A percentile compares a stretch with the other conserved stretches of the same genome.
Evolutionary conservation across 2,113 vertebrate species (phyloP).

Genomic region (Dipodomys stephensi): DNA sequence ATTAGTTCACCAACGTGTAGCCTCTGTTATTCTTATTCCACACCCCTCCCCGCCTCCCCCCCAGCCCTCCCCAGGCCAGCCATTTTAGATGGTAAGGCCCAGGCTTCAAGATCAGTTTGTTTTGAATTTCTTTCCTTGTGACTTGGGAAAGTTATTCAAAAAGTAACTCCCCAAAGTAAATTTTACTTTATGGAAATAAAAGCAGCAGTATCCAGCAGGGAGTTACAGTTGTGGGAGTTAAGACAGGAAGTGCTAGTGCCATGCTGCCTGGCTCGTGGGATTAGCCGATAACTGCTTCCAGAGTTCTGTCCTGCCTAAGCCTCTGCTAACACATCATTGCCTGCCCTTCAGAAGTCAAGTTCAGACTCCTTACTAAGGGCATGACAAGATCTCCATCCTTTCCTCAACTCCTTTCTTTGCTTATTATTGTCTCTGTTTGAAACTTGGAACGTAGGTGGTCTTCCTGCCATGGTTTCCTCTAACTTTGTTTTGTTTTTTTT

Average conservation of each 20-base stretch:
- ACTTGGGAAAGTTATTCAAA: not conserved
- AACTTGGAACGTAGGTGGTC: no score
- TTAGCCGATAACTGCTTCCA: not conserved
- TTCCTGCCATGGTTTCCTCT: no score
- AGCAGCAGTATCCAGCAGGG: not conserved
- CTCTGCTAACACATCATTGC: not conserved
- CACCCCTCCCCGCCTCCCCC: not conserved
- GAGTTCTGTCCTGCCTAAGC: not conserved
- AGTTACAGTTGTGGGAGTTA: not conserved
- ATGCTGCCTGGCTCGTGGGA: not conserved
- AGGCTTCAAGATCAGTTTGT: not conserved
- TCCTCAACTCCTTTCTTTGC: not conserved
- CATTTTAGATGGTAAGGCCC: not conserved
- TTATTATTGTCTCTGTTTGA: not conserved
- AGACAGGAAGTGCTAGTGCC: not conserved
- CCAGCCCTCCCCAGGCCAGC: not conserved
- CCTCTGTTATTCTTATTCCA: not conserved
- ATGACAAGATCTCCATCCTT: not conserved
- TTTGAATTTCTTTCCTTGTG: slow-evolving; percentile 17
- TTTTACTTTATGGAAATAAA: not conserved
- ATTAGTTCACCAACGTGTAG: not conserved
- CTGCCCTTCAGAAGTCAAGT: not conserved
- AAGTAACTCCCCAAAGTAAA: not conserved
- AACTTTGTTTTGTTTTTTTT: no score
- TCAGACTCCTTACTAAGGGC: not conserved